Evolutionary conservation across 2,888 invertebrate genomes (phyloP).

Genomic region (Caenorhabditis wallacei): DNA sequence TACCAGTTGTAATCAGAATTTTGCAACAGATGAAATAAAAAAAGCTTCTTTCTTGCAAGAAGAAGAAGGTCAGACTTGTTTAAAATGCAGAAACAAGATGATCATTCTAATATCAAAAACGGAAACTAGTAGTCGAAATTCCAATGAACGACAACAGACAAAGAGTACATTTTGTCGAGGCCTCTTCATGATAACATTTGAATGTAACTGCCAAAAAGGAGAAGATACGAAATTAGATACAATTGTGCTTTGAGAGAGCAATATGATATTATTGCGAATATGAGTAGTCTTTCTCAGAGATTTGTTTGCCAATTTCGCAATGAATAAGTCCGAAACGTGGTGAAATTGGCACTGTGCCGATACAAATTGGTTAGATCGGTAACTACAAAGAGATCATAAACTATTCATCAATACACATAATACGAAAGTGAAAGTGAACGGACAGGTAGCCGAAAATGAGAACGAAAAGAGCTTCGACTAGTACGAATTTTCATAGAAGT

Average conservation of each 20-base stretch:
- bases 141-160: not conserved
- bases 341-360: not conserved
- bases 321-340: not conserved
- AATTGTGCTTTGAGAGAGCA: no score
- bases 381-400: constrained; percentile 23
- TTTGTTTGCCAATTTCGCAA: not conserved
- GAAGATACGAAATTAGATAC: no score
- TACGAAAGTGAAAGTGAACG: constrained; percentile 8
- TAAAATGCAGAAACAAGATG: not conserved
- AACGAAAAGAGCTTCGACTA: not conserved
- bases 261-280: not conserved
- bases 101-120: not conserved
- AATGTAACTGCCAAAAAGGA: not conserved
- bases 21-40: constrained; percentile 36
- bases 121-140: not conserved
- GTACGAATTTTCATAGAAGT: constrained; percentile 16
- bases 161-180: not conserved
- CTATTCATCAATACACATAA: constrained; percentile 18
- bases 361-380: not conserved
- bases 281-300: not conserved
- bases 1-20: constrained; percentile 15
- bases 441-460: not conserved
- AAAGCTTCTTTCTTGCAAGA: not conserved
- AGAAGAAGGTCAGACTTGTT: not conserved
- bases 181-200: not conserved